These are phyloP conservation scores for Atethmia centrago DNA, from an alignment of 2,888 invertebrate genomes.

Conservation along the genomic window DNA sequence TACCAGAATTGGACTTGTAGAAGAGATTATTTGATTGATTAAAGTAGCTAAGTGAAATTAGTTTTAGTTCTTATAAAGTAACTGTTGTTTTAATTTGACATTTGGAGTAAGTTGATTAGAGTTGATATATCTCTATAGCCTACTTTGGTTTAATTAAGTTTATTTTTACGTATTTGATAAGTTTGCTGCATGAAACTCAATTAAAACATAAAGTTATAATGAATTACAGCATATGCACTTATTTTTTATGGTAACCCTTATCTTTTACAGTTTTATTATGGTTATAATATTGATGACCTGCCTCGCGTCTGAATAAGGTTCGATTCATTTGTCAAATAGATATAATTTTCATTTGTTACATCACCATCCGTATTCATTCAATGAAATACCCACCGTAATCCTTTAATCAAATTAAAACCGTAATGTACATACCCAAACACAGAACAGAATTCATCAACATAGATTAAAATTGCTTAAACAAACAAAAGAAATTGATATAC, in stretches of 20 bases:
- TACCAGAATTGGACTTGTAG: slow-evolving; percentile 51
- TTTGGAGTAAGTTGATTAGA: slow-evolving; percentile 4
- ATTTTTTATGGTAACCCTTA: background rate
- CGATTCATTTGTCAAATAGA: background rate
- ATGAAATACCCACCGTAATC: background rate
- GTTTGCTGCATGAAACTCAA: background rate
- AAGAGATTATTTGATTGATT: slow-evolving; percentile 58
- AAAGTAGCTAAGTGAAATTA: slow-evolving; percentile 40
- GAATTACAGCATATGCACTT: background rate
- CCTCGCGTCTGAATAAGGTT: too few relatives aligned
- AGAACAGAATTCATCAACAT: slow-evolving; percentile 47
- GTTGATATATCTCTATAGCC: background rate
- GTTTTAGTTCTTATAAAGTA: slow-evolving; percentile 32
- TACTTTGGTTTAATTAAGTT: background rate
- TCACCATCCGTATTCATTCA: background rate
- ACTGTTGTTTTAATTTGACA: slow-evolving; percentile 36
- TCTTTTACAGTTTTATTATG: background rate
- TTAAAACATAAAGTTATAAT: background rate
- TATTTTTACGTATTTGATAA: background rate
- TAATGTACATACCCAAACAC: slow-evolving; percentile 24
- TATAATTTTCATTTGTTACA: too few relatives aligned
- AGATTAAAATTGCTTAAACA: slow-evolving; percentile 60
- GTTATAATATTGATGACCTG: background rate
- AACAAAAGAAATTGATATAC: slow-evolving; percentile 74
- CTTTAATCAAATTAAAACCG: slow-evolving; percentile 1